A percentile compares a stretch with the other conserved stretches of the same genome.
Evolutionary conservation across 2,797 vertebrate species (phyloP).

Genomic region (Typhlichthys subterraneus): DNA sequence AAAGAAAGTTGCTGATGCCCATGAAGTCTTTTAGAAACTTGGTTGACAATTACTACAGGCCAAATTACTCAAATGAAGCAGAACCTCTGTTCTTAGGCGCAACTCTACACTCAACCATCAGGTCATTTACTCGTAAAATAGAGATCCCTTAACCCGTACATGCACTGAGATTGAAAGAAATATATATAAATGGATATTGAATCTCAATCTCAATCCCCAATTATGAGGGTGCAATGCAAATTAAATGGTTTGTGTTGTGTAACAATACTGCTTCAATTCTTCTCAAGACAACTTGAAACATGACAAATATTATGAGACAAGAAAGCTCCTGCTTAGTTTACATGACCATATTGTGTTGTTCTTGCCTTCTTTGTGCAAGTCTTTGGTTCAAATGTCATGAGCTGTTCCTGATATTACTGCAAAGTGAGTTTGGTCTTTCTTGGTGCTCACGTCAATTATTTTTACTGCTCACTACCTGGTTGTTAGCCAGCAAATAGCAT

Average conservation of each 20-base stretch:
- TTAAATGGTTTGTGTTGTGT: too few species aligned
- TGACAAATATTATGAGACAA: neutral
- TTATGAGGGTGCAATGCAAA: too few species aligned
- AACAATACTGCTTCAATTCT: too few species aligned
- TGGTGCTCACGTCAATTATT: conserved; percentile 39
- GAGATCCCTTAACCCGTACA: too few species aligned
- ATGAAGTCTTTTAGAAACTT: conserved; percentile 71
- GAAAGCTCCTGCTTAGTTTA: too few species aligned
- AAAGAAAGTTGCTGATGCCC: conserved; percentile 69
- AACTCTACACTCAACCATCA: conserved; percentile 47
- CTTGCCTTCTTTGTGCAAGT: neutral
- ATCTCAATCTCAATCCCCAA: too few species aligned
- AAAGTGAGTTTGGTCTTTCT: conserved; percentile 22
- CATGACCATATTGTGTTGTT: too few species aligned
- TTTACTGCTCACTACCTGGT: neutral
- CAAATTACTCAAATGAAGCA: conserved; percentile 68
- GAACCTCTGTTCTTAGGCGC: conserved; percentile 58
- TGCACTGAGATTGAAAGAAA: too few species aligned
- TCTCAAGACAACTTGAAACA: neutral
- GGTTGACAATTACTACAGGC: conserved; percentile 66
- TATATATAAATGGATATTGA: too few species aligned
- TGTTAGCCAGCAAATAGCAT: conserved; percentile 29
- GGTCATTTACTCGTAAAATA: neutral
- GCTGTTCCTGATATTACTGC: conserved; percentile 2
- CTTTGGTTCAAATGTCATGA: neutral